phyloP scores from a whole-genome alignment of 2,797 vertebrate species.

The Scyliorhinus canicula region DNA sequence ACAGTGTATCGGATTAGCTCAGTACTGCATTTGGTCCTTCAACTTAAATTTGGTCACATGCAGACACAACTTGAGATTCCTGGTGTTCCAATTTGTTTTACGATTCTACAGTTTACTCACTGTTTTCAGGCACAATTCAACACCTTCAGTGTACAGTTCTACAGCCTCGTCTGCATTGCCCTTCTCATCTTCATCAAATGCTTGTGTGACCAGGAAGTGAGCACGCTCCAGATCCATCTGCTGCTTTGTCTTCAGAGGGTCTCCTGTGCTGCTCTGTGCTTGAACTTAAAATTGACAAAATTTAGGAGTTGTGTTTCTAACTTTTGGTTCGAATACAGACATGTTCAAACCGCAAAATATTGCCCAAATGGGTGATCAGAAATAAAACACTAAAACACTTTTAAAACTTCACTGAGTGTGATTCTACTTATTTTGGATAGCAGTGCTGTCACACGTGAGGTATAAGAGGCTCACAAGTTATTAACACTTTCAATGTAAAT shows the following conservation, averaged over 20 bases:
- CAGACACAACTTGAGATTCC: neutral
- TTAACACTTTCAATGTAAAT: neutral
- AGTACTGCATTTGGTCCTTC: neutral
- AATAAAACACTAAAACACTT: neutral
- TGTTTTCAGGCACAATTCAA: slow-evolving; percentile 91
- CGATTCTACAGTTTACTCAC: slow-evolving; percentile 57
- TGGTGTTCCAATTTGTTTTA: neutral
- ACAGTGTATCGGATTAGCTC: slow-evolving; percentile 12
- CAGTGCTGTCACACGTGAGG: neutral
- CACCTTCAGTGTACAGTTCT: slow-evolving; percentile 89
- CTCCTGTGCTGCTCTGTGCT: slow-evolving; percentile 66
- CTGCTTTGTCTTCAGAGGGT: slow-evolving; percentile 86
- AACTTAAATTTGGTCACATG: neutral
- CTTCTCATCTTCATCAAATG: slow-evolving; percentile 93
- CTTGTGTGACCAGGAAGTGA: slow-evolving; percentile 91
- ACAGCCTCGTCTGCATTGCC: slow-evolving; percentile 83
- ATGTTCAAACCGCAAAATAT: neutral
- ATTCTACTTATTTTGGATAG: neutral
- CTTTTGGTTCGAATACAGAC: neutral
- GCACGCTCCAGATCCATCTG: slow-evolving; percentile 91
- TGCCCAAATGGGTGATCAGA: neutral
- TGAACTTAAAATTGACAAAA: slow-evolving; percentile 62
- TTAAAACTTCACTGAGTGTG: too few relatives aligned
- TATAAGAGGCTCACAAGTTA: neutral
- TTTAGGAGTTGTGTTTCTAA: neutral